phyloP scores from a whole-genome alignment of 2,888 invertebrate genomes.

The Ferrisia virgata region DNA sequence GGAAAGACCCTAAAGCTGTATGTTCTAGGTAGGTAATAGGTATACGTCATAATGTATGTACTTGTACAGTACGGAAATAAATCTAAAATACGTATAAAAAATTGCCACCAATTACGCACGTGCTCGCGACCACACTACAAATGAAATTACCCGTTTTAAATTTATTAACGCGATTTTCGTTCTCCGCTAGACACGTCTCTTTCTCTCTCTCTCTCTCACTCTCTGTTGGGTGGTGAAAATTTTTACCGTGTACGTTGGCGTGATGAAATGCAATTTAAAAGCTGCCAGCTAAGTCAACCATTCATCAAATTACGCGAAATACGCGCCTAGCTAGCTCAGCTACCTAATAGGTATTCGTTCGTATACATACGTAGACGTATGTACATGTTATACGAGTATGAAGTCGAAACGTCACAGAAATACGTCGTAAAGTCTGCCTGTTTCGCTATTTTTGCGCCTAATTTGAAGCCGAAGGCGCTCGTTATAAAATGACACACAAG shows the following conservation, averaged over 20 bases:
- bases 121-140: not conserved
- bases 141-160: not conserved
- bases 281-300: constrained; percentile 3
- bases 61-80: not conserved
- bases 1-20: not conserved
- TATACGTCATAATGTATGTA: too few species aligned
- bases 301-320: not conserved
- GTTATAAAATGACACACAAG: too few species aligned
- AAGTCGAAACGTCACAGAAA: not conserved
- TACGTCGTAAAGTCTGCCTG: not conserved
- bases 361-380: too few species aligned
- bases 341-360: too few species aligned
- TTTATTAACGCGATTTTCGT: not conserved
- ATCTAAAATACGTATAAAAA: not conserved
- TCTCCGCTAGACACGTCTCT: not conserved
- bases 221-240: not conserved
- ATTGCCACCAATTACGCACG: not conserved
- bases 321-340: not conserved
- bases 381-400: too few species aligned
- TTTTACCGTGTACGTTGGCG: not conserved
- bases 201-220: too few species aligned
- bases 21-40: too few species aligned
- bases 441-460: not conserved
- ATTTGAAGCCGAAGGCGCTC: not conserved
- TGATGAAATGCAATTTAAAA: constrained; percentile 8